phyloP scores from a whole-genome alignment of 2,797 vertebrate genomes.

The Alcedo quadribrachys region DNA sequence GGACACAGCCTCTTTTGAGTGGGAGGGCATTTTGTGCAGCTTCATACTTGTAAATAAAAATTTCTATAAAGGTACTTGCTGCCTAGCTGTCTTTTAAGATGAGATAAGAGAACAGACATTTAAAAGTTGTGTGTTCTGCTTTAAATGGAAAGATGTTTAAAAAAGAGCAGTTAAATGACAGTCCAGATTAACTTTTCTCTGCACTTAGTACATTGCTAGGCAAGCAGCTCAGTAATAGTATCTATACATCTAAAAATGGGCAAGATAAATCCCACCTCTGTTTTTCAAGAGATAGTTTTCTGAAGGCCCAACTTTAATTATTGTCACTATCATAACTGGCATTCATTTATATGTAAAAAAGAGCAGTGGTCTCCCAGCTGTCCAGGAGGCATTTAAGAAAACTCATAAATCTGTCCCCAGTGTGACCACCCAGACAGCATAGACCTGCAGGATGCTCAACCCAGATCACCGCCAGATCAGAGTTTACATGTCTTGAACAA shows the following conservation, averaged over 20 bases:
- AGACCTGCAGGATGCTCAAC: neutral
- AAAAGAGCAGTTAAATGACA: neutral
- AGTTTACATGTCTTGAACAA: neutral
- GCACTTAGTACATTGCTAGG: neutral
- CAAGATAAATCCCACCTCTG: neutral
- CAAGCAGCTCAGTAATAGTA: neutral
- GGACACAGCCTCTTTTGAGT: neutral
- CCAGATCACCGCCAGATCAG: neutral
- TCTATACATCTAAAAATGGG: neutral
- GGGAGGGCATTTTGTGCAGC: neutral
- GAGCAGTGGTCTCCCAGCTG: neutral
- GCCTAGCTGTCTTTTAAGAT: neutral
- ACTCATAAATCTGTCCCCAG: neutral
- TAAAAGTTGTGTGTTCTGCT: neutral
- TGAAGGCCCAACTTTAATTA: neutral
- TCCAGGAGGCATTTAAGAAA: neutral
- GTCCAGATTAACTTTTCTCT: neutral
- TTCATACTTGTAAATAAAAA: neutral
- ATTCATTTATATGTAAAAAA: neutral
- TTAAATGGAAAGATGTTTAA: neutral
- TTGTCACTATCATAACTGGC: neutral
- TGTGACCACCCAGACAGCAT: neutral
- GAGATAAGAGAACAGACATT: neutral
- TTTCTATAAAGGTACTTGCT: neutral
- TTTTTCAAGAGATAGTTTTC: neutral